These are phyloP conservation scores for Odocoileus virginianus DNA, from an alignment of 2,113 vertebrate species.

Conservation along the genomic window DNA sequence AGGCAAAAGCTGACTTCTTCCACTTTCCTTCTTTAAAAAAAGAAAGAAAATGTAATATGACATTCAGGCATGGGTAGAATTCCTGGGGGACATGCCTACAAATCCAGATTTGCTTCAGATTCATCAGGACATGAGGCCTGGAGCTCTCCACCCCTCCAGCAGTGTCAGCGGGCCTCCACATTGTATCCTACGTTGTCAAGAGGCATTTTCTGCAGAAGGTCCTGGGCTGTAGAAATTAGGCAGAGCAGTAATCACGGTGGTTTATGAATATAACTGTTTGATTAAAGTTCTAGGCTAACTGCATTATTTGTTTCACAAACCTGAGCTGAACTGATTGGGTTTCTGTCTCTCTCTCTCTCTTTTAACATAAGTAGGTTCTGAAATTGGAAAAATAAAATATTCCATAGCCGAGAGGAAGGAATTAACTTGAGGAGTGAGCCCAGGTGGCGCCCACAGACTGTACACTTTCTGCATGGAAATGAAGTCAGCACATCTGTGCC, in stretches of 20 bases:
- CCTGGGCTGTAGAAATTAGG: conserved; percentile 59
- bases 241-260: conserved; percentile 40
- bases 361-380: conserved; percentile 55
- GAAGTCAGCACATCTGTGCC: not conserved
- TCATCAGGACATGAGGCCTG: not conserved
- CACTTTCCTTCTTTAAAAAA: not conserved
- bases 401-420: conserved; percentile 43
- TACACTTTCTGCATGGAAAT: not conserved
- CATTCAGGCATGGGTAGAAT: not conserved
- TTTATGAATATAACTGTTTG: conserved; percentile 63
- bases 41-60: not conserved
- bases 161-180: not conserved
- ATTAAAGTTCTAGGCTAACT: conserved; percentile 55
- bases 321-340: conserved; percentile 59
- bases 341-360: conserved; percentile 35
- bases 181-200: not conserved
- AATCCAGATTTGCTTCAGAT: not conserved
- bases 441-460: not conserved
- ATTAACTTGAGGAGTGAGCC: conserved; percentile 24
- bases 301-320: conserved; percentile 72
- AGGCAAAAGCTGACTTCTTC: not conserved
- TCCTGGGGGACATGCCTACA: not conserved
- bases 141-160: not conserved
- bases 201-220: not conserved
- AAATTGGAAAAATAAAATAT: conserved; percentile 69